phyloP scores from a whole-genome alignment of 2,113 vertebrate species.

The Cryptotis parvus region DNA sequence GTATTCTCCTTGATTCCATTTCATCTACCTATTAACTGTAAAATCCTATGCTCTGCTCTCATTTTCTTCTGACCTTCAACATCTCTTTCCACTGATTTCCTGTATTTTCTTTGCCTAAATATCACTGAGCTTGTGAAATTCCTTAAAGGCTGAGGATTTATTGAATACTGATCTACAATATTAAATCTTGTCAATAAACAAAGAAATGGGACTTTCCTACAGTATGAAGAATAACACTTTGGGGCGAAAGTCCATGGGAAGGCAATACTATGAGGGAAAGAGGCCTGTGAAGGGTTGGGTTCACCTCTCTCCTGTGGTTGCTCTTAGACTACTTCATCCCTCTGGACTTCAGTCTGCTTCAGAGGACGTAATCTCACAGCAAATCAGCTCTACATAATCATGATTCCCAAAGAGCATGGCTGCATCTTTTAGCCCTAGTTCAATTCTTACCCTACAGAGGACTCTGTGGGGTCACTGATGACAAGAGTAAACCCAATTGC shows the following conservation, averaged over 20 bases:
- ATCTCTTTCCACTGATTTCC: not conserved
- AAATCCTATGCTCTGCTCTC: not conserved
- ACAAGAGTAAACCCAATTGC: not conserved
- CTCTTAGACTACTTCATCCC: not conserved
- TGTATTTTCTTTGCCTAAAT: not conserved
- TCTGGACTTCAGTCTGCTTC: not conserved
- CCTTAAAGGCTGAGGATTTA: not conserved
- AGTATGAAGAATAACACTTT: not conserved
- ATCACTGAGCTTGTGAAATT: not conserved
- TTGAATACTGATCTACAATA: not conserved
- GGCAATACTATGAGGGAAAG: accelerated
- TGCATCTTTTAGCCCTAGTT: not conserved
- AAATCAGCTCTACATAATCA: not conserved
- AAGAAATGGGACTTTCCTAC: not conserved
- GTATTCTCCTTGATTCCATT: not conserved
- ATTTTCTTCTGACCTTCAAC: not conserved
- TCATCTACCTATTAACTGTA: not conserved
- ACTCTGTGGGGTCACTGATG: not conserved
- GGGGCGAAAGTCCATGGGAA: not conserved
- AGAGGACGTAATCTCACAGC: not conserved
- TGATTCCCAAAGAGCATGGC: not conserved
- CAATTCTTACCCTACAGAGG: not conserved
- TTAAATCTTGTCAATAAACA: not conserved
- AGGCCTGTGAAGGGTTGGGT: not conserved
- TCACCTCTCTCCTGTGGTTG: not conserved